These are phyloP conservation scores for Mizuhopecten yessoensis DNA, from an alignment of 1,140 invertebrate species.

Conservation along the genomic window DNA sequence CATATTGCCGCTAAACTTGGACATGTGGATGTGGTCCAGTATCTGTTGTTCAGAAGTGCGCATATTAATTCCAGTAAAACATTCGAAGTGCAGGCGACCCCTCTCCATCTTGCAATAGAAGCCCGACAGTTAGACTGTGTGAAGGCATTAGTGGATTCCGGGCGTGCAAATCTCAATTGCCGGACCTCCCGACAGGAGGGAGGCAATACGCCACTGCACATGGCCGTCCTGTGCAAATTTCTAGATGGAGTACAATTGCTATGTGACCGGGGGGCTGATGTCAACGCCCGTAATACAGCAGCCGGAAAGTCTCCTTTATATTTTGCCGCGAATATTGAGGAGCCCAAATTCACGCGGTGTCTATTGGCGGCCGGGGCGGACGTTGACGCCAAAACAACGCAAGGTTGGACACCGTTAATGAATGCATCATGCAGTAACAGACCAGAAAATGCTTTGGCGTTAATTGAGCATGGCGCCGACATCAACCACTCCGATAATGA, in stretches of 20 bases:
- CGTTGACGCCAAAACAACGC: conserved; percentile 79
- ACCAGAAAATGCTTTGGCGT: conserved; percentile 82
- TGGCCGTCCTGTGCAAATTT: conserved; percentile 86
- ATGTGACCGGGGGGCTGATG: conserved; percentile 48
- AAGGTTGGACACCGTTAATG: conserved; percentile 81
- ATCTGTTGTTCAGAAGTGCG: conserved; percentile 92
- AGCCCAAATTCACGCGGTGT: conserved; percentile 85
- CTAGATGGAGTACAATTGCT: conserved; percentile 50
- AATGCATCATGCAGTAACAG: conserved; percentile 71
- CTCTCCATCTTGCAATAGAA: conserved; percentile 64
- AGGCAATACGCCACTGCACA: conserved; percentile 93
- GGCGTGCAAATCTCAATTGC: conserved; percentile 87
- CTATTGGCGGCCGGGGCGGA: conserved; percentile 85
- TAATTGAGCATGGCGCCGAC: conserved; percentile 85
- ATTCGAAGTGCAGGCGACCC: conserved; percentile 42
- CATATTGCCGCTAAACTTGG: conserved; percentile 92
- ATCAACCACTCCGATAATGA: conserved; percentile 82
- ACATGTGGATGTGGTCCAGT: conserved; percentile 90
- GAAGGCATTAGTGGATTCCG: conserved; percentile 88
- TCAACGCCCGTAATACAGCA: conserved; percentile 73
- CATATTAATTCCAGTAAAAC: conserved; percentile 79
- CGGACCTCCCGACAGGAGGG: conserved; percentile 89
- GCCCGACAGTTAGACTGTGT: conserved; percentile 88
- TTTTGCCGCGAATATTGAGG: conserved; percentile 88
- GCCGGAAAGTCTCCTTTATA: conserved; percentile 87